phyloP scores from a whole-genome alignment of 1,140 invertebrate species.

The Whitmania pigra region DNA sequence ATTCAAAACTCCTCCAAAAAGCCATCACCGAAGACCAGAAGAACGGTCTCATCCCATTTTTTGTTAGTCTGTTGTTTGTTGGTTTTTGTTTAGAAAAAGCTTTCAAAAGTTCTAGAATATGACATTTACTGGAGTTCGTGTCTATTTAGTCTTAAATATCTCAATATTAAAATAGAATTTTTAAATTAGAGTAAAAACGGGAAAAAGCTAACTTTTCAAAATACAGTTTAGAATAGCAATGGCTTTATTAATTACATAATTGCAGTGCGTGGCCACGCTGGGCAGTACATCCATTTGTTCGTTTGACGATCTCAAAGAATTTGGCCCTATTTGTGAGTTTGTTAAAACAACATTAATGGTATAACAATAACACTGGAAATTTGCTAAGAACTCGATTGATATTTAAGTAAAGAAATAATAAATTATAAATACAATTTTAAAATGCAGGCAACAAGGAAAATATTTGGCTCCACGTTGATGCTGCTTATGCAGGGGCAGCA shows the following conservation, averaged over 20 bases:
- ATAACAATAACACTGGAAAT: too few species aligned
- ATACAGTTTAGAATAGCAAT: too few species aligned
- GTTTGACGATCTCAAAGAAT: conserved; percentile 73
- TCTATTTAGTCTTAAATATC: too few species aligned
- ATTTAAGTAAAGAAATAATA: background rate
- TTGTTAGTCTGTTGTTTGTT: conserved; percentile 53
- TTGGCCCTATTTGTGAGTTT: conserved; percentile 59
- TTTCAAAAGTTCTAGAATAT: background rate
- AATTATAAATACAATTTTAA: background rate
- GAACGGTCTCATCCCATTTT: conserved; percentile 83
- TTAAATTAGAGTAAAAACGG: background rate
- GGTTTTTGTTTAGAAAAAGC: too few species aligned
- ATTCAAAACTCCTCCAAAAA: conserved; percentile 51
- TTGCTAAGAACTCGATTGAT: background rate
- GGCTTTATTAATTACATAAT: conserved; percentile 25
- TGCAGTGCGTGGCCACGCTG: conserved; percentile 74
- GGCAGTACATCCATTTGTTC: conserved; percentile 80
- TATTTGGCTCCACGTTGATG: conserved; percentile 84
- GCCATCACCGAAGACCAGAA: conserved; percentile 70
- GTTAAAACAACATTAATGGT: background rate
- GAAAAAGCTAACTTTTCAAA: background rate
- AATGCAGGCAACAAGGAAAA: conserved; percentile 52
- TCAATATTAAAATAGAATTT: too few species aligned
- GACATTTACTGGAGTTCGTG: background rate
- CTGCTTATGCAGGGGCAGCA: conserved; percentile 74